These are phyloP conservation scores for Coregonus ussuriensis DNA, from an alignment of 2,797 vertebrate genomes.

Conservation along the genomic window DNA sequence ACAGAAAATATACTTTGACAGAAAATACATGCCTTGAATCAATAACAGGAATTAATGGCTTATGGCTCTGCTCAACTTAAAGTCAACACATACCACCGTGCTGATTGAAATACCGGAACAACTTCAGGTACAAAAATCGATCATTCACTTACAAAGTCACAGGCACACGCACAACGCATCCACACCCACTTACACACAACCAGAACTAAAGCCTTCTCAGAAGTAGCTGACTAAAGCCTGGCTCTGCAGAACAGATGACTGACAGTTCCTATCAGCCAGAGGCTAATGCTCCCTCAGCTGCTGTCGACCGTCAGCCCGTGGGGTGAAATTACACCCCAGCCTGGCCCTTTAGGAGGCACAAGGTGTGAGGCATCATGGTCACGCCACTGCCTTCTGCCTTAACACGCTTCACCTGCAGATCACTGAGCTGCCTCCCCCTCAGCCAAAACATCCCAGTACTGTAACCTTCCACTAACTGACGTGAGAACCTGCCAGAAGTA, in stretches of 20 bases:
- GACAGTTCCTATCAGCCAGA: conserved; percentile 53
- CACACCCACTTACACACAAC: neutral
- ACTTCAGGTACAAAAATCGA: neutral
- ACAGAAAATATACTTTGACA: neutral
- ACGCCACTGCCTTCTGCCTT: neutral
- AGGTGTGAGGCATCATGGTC: neutral
- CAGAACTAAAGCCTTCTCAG: neutral
- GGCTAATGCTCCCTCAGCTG: conserved; percentile 29
- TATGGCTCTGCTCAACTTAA: conserved; percentile 4
- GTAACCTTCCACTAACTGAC: neutral
- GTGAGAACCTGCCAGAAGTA: neutral
- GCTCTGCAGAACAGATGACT: conserved; percentile 43
- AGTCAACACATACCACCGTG: neutral
- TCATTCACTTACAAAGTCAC: neutral
- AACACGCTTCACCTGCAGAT: neutral
- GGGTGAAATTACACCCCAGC: neutral
- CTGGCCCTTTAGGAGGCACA: neutral
- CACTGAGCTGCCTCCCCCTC: neutral
- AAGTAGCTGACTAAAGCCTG: conserved; percentile 14
- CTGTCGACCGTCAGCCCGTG: neutral
- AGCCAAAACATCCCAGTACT: neutral
- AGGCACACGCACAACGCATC: neutral
- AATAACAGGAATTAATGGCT: conserved; percentile 17
- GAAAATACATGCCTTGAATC: conserved; percentile 5
- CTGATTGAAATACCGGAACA: neutral